Base-by-base conservation (phyloP, 2,113 vertebrate genomes). In the Archilochus colubris region DNA sequence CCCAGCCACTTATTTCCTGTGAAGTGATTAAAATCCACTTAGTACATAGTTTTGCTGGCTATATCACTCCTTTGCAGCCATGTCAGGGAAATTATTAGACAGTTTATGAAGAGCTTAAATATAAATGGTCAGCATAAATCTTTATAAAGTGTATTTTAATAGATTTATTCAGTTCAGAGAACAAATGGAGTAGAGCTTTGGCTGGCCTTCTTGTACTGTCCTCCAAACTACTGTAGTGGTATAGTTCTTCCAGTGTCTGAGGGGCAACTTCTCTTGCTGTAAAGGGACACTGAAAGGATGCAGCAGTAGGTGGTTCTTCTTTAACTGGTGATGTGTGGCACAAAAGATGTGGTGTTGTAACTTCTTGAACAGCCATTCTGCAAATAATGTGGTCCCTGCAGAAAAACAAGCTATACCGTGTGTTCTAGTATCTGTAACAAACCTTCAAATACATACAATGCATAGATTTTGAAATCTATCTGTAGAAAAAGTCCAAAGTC, bases 21-120 rank as follows among this genome's bases (percentile, higher is more conserved):
- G 72, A 91, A 89, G 87, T 94, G 94, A 87, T 95, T 95, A 96
- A 94, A 95, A 94, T 88, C 73, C 86, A 95, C 86, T 94, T 88
- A 85, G 67, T 82, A 55, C 6, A 1, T 72, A 81, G 73, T 89
- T 80, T 82, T 66, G 70, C 62, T 89, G 66, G 40, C 73, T 46
- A 30, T 88, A 64, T 67, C 2, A 4, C 48, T 91, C 25, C 66
- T 90, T 67, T 66, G 53, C 72, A 94, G 79, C 84, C 86, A 89
- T 84, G 82, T 91, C 84, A 83, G 68, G 57, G 67, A 88, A 96
- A 94, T 93, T 93, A 94, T 91, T 78, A 90, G 88, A 64, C 43
- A 57, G 46, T 88, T 96, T 95, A 93, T 96, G 58, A 93, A 79
- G 74, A 91, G 64, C 54, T 88, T 94, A 90, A 88, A 91, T 82